Percentiles rank a stretch among this genome's conserved stretches.
Evolutionary conservation across 2,888 invertebrate species (phyloP).

Genomic region (Lepas anatifera): DNA sequence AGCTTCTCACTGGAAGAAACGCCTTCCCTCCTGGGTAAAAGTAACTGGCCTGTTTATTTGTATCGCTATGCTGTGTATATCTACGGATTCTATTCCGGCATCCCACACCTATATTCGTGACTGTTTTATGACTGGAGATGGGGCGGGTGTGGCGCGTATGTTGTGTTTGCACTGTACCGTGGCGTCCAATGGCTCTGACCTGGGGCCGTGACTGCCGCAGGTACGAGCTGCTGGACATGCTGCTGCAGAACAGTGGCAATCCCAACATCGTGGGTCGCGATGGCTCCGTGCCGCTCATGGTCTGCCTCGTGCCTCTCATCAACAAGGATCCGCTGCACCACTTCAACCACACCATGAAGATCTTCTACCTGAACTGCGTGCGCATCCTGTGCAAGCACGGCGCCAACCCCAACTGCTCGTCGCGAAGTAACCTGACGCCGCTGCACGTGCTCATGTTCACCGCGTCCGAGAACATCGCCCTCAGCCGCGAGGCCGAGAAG

Average conservation of each 20-base stretch:
- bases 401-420: conserved; percentile 59
- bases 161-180: too few relatives aligned
- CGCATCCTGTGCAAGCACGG: conserved; percentile 54
- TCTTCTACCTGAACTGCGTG: conserved; percentile 57
- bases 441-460: conserved; percentile 56
- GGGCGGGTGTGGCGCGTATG: too few relatives aligned
- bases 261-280: conserved; percentile 57
- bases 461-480: conserved; percentile 54
- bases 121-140: too few relatives aligned
- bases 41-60: too few relatives aligned
- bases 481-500: conserved; percentile 53
- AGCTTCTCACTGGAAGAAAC: too few relatives aligned
- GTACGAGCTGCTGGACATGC: conserved; percentile 47
- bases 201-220: too few relatives aligned
- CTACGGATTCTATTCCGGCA: too few relatives aligned
- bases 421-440: conserved; percentile 53
- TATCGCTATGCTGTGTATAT: too few relatives aligned
- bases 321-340: conserved; percentile 60
- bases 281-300: conserved; percentile 59
- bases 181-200: too few relatives aligned
- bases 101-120: too few relatives aligned
- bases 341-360: conserved; percentile 60
- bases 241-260: conserved; percentile 47
- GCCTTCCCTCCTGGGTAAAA: too few relatives aligned
- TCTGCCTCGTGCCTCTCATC: conserved; percentile 57